Conservation (phyloP, 2,797 vertebrate genomes). For the Argya squamiceps region DNA sequence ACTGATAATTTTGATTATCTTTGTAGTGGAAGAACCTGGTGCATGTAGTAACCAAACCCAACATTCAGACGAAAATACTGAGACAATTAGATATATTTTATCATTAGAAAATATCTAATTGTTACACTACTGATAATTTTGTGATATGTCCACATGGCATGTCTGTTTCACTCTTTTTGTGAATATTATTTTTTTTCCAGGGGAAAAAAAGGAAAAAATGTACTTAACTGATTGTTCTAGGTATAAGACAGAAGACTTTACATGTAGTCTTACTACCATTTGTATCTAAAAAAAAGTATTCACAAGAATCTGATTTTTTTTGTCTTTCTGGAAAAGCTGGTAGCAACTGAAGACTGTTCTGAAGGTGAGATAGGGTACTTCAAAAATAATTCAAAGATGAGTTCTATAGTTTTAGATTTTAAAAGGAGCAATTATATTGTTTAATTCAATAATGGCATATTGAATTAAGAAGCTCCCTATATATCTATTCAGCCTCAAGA, state of each 20-base stretch:
- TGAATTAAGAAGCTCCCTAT: background rate
- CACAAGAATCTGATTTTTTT: background rate
- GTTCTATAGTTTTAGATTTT: background rate
- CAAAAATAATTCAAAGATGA: background rate
- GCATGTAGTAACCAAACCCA: background rate
- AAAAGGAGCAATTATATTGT: background rate
- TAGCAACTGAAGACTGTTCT: background rate
- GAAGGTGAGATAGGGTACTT: background rate
- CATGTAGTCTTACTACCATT: fast-evolving
- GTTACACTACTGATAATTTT: background rate
- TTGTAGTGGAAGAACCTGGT: background rate
- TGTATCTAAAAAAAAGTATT: background rate
- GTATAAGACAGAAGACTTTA: background rate
- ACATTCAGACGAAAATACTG: background rate
- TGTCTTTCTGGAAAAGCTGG: background rate
- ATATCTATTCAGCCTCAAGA: background rate
- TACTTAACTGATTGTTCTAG: background rate
- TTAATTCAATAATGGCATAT: background rate
- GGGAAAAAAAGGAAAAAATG: fast-evolving
- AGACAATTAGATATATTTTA: background rate
- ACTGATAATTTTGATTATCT: background rate
- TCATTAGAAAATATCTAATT: background rate
- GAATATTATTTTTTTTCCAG: background rate
- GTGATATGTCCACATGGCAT: background rate
- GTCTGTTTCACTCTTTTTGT: background rate